Evolutionary conservation across 2,888 invertebrate species (phyloP).

Genomic region (Arge pagana): DNA sequence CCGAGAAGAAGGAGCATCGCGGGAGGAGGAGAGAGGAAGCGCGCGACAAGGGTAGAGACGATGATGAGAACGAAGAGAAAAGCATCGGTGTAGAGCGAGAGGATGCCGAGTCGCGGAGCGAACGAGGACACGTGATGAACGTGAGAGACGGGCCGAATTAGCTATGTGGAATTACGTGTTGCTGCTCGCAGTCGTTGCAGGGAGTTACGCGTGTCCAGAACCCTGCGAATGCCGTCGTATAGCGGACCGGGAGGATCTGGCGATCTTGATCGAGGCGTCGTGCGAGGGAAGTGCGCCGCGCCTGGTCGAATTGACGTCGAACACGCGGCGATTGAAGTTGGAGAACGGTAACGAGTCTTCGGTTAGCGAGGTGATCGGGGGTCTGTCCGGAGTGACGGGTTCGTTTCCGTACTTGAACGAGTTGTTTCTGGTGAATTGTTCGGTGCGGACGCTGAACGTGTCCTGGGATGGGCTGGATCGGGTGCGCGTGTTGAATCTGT

Average conservation of each 20-base stretch:
- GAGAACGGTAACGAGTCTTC: slow-evolving; percentile 36
- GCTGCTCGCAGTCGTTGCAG: slow-evolving; percentile 51
- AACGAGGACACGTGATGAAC: background rate
- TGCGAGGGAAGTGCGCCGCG: slow-evolving; percentile 30
- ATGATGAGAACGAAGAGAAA: background rate
- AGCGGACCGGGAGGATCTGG: slow-evolving; percentile 32
- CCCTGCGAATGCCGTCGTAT: slow-evolving; percentile 44
- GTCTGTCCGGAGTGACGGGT: slow-evolving; percentile 26
- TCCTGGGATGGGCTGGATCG: slow-evolving; percentile 38
- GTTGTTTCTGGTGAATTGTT: slow-evolving; percentile 42
- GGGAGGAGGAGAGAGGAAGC: no score
- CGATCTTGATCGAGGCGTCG: slow-evolving; percentile 36
- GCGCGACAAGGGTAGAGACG: slow-evolving; percentile 7
- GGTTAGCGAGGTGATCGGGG: slow-evolving; percentile 34
- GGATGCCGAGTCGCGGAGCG: background rate
- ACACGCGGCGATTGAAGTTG: slow-evolving; percentile 35
- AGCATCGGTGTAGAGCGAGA: slow-evolving; percentile 9
- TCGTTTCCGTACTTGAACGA: slow-evolving; percentile 33
- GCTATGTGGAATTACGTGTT: slow-evolving; percentile 51
- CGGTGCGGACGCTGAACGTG: slow-evolving; percentile 42
- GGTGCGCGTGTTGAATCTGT: slow-evolving; percentile 43
- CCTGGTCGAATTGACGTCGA: slow-evolving; percentile 25
- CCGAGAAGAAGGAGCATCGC: background rate
- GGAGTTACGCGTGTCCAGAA: slow-evolving; percentile 50
- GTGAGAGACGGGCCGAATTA: slow-evolving; percentile 16